Conservation (phyloP, 1,140 invertebrate genomes). For the Pseudoatta argentina region DNA sequence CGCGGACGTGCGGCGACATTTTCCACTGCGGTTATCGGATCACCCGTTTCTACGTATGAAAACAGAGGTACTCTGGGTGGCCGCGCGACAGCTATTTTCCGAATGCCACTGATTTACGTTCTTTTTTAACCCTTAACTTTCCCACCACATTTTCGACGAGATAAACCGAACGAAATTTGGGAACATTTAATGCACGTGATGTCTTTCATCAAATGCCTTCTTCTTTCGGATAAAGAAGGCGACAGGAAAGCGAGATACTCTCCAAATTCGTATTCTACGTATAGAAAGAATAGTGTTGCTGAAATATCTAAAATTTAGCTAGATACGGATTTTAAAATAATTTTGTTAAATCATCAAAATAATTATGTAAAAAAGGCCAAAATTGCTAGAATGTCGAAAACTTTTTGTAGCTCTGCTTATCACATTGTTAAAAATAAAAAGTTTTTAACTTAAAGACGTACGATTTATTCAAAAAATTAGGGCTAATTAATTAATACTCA, state of each 20-base stretch:
- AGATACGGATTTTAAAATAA: too few relatives aligned
- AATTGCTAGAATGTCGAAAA: too few relatives aligned
- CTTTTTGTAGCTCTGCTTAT: too few relatives aligned
- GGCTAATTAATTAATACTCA: too few relatives aligned
- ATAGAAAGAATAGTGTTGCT: too few relatives aligned
- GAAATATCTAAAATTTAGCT: too few relatives aligned
- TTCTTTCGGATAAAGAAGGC: not conserved
- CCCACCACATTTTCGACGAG: not conserved
- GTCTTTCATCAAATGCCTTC: not conserved
- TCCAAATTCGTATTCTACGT: not conserved
- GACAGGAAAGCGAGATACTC: not conserved
- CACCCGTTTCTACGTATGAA: conserved; percentile 26
- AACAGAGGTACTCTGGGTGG: conserved; percentile 17
- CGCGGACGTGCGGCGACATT: conserved; percentile 54
- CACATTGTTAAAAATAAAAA: too few relatives aligned
- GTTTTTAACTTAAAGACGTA: too few relatives aligned
- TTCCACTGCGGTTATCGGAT: conserved; percentile 53
- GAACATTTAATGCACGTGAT: not conserved
- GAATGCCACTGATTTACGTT: conserved; percentile 8
- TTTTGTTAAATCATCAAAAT: too few relatives aligned
- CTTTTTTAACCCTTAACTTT: not conserved
- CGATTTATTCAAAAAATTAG: too few relatives aligned
- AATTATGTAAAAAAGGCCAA: too few relatives aligned
- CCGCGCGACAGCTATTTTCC: conserved; percentile 27
- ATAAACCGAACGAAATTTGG: not conserved